Conservation (phyloP, 2,797 vertebrate species). For the Zenarchopterus dispar region DNA sequence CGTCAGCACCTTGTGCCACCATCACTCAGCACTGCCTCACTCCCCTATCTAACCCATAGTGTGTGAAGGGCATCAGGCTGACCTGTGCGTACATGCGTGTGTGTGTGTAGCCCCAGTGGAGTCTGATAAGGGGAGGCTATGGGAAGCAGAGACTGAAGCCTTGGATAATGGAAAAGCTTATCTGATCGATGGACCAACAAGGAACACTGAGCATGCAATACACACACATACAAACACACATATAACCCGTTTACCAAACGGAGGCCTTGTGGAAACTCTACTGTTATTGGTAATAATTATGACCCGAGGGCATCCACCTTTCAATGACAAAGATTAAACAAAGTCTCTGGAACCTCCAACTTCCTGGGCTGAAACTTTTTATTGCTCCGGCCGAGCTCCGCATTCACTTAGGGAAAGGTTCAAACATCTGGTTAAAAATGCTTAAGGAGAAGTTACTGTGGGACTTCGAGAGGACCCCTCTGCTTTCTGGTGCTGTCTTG, state of each 20-base stretch:
- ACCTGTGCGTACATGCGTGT: slow-evolving; percentile 56
- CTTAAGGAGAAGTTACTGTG: slow-evolving; percentile 58
- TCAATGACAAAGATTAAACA: slow-evolving; percentile 75
- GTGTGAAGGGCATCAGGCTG: slow-evolving; percentile 82
- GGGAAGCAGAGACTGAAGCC: slow-evolving; percentile 82
- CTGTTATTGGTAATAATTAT: slow-evolving; percentile 78
- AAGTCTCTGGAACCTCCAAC: slow-evolving; percentile 52
- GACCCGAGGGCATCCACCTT: slow-evolving; percentile 69
- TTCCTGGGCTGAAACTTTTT: slow-evolving; percentile 63
- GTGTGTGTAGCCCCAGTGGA: slow-evolving; percentile 73
- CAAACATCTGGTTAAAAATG: slow-evolving; percentile 35
- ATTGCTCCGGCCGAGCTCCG: slow-evolving; percentile 47
- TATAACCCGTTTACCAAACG: slow-evolving; percentile 68
- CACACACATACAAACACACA: slow-evolving; percentile 43
- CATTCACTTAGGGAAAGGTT: slow-evolving; percentile 54
- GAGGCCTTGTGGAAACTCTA: slow-evolving; percentile 62
- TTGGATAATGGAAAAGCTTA: slow-evolving; percentile 85
- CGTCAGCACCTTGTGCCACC: slow-evolving; percentile 79
- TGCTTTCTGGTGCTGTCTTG: slow-evolving; percentile 70
- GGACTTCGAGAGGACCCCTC: slow-evolving; percentile 59
- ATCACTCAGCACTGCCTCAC: slow-evolving; percentile 77
- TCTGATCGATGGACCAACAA: slow-evolving; percentile 83
- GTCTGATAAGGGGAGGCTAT: slow-evolving; percentile 81
- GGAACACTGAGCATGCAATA: slow-evolving; percentile 73
- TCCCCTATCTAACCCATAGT: slow-evolving; percentile 75